Conservation (phyloP, 2,888 invertebrate species). For the Nematopogon swammerdamellus region DNA sequence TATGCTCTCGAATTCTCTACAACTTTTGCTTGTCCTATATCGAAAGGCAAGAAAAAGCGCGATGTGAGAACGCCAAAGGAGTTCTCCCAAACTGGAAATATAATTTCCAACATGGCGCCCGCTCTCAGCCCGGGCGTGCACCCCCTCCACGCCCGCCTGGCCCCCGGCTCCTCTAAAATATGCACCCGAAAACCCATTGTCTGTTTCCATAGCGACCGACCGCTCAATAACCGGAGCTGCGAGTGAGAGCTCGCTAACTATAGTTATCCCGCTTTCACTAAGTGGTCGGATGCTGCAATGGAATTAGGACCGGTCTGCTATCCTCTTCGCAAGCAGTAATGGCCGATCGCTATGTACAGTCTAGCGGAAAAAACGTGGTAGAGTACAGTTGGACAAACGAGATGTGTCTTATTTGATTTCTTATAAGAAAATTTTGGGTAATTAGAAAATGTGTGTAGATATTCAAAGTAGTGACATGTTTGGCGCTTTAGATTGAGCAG, state of each 20-base stretch:
- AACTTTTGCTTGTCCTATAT: constrained; percentile 22
- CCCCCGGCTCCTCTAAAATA: constrained; percentile 54
- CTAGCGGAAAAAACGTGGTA: constrained; percentile 29
- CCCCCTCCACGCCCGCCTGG: constrained; percentile 22
- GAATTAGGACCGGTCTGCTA: constrained; percentile 29
- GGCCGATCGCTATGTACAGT: constrained; percentile 43
- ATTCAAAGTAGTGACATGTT: too few species aligned
- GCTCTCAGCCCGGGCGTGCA: constrained; percentile 23
- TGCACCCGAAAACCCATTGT: constrained; percentile 58
- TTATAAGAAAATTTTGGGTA: background rate
- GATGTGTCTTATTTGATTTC: background rate
- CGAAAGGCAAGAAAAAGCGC: constrained; percentile 23
- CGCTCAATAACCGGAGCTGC: constrained; percentile 45
- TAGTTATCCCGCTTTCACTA: constrained; percentile 46
- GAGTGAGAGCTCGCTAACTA: constrained; percentile 35
- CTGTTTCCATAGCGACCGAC: constrained; percentile 51
- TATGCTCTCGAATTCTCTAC: background rate
- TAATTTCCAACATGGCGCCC: constrained; percentile 56
- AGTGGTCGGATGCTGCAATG: constrained; percentile 33
- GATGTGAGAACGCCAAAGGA: constrained; percentile 32
- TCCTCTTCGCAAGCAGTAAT: constrained; percentile 31
- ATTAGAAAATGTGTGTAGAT: background rate
- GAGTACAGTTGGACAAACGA: constrained; percentile 9
- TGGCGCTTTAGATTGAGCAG: too few species aligned
- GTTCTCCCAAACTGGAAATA: constrained; percentile 50